Evolutionary conservation across 2,888 invertebrate species (phyloP), one percentile per base, ranked within the genome.

Genomic region (Philopedon plagiatum): DNA sequence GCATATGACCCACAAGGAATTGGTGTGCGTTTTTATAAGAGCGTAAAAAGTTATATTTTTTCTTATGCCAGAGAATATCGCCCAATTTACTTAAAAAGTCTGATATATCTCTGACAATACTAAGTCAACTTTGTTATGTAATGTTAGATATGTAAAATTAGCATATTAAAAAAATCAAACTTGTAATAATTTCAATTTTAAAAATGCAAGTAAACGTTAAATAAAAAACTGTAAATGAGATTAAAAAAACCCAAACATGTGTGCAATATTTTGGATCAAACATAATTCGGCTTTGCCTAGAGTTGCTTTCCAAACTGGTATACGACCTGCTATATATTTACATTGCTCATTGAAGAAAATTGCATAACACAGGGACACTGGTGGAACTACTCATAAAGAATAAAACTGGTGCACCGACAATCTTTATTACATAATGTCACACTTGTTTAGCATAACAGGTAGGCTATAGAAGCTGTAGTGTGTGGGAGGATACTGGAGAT

Each of bases 281-380:
- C 19, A 46, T 46, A 46, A 46, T 46, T 46, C 21, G 21, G 8
- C 19, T 19, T 19, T 19, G 44, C 46, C 46, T 11, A 19, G 9
- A 44, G 19, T 23, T n/a, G n/a, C n/a, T n/a, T n/a, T n/a, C n/a
- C n/a, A n/a, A n/a, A n/a, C n/a, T n/a, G n/a, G n/a, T 44, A 23
- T n/a, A 21, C 57, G 39, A 57, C 62, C 73, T 15, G 13, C 23
- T 7, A 58, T n/a, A 9, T 39, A 37, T 39, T 39, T 41, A 58
- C 58, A 37, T 11, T 41, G 15, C 37, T 23, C 37, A 58, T 39
- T 39, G 39, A 51, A 49, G 19, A 26, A 63, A 63, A 63, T 63
- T 63, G 32, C 51, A 63, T 63, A 63, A 34, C 51, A 34, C 63
- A 29, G 51, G 51, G 63, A 32, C 51, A 63, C 63, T 19, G 32